Conservation (phyloP, 2,888 invertebrate species). For the Rosalia funebris region DNA sequence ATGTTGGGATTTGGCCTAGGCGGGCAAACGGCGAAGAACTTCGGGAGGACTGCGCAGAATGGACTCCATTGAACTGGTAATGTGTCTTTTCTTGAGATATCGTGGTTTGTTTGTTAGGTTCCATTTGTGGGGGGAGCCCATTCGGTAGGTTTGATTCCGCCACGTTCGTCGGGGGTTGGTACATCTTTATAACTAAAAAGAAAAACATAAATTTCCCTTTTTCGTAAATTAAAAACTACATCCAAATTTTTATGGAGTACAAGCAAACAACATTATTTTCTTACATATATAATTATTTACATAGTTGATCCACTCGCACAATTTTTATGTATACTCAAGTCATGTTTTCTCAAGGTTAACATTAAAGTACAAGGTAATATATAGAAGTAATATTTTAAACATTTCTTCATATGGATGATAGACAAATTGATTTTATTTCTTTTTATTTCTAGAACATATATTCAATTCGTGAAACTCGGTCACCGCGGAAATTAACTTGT, state of each 20-base stretch:
- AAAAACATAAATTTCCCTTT: no score
- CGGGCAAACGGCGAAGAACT: slow-evolving; percentile 59
- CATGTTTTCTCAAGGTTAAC: no score
- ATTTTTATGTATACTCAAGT: no score
- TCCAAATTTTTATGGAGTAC: no score
- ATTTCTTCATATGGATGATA: no score
- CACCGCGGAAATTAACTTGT: not conserved
- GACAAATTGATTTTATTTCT: no score
- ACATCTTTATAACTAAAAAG: slow-evolving; percentile 15
- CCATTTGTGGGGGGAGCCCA: slow-evolving; percentile 51
- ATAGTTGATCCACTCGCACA: no score
- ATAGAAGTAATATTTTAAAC: no score
- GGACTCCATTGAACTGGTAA: slow-evolving; percentile 57
- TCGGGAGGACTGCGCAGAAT: slow-evolving; percentile 61
- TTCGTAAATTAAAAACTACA: slow-evolving; percentile 2
- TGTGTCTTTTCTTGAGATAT: slow-evolving; percentile 34
- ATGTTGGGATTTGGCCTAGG: slow-evolving; percentile 52
- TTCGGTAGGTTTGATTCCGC: slow-evolving; percentile 51
- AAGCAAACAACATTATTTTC: no score
- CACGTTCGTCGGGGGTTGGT: slow-evolving; percentile 28
- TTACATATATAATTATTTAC: no score
- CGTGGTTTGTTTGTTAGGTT: slow-evolving; percentile 12
- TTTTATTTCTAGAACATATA: no score
- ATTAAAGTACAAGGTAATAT: no score
- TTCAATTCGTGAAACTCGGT: not conserved